A percentile compares a stretch with the other conserved stretches of the same genome.
Conservation (phyloP, 2,113 vertebrate genomes). For the Thamnaconus septentrionalis region DNA sequence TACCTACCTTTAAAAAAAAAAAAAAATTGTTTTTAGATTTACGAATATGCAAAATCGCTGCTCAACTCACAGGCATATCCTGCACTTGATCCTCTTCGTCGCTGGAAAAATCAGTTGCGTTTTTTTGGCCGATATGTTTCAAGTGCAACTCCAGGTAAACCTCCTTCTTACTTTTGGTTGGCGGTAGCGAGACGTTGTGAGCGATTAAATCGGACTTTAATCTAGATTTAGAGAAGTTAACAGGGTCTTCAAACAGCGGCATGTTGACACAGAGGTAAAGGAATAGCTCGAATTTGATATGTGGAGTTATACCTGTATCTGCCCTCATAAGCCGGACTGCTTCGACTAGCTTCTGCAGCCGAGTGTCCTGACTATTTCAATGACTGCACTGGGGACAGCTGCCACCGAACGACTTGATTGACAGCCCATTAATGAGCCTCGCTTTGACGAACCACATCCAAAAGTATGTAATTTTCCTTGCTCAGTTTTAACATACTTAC, state of each 20-base stretch:
- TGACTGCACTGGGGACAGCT: constrained; percentile 50
- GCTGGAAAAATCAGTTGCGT: constrained; percentile 73
- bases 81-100: constrained; percentile 73
- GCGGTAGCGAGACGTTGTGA: constrained; percentile 70
- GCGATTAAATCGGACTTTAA: constrained; percentile 71
- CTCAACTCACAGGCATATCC: constrained; percentile 64
- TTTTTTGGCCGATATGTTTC: constrained; percentile 59
- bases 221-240: constrained; percentile 68
- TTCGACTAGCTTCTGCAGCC: not conserved
- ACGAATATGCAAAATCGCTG: not conserved
- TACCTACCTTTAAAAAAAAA: not conserved
- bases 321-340: not conserved
- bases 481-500: too few relatives aligned
- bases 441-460: too few relatives aligned
- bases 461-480: too few relatives aligned
- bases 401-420: constrained; percentile 51
- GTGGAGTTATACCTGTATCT: not conserved
- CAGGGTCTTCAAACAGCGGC: constrained; percentile 69
- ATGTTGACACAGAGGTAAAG: constrained; percentile 44
- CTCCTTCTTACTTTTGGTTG: constrained; percentile 62
- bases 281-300: not conserved
- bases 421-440: constrained; percentile 22
- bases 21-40: not conserved
- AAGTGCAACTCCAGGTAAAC: constrained; percentile 69
- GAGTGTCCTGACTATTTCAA: not conserved